A percentile compares a stretch with the other conserved stretches of the same genome.
phyloP scores from a whole-genome alignment of 2,113 vertebrate species.

The Varanus komodoensis region DNA sequence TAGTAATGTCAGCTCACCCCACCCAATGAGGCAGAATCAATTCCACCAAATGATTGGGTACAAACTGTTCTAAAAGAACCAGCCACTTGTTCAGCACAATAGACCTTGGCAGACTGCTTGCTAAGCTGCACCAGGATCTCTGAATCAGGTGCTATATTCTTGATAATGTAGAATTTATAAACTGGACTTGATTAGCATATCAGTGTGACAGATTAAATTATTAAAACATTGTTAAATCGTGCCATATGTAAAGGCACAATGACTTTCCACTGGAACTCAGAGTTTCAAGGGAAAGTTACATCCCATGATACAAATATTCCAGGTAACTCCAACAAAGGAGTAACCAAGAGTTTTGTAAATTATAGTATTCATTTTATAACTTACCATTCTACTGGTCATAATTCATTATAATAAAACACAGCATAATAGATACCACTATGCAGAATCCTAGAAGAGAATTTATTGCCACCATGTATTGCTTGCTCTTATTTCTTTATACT shows the following conservation, averaged over 20 bases:
- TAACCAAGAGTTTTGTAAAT: not conserved
- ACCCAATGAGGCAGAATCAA: not conserved
- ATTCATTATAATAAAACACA: constrained; percentile 4
- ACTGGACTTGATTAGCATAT: not conserved
- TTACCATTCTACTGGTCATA: not conserved
- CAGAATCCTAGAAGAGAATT: not conserved
- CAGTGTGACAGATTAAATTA: not conserved
- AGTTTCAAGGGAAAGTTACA: constrained; percentile 1
- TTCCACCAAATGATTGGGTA: not conserved
- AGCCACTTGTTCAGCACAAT: not conserved
- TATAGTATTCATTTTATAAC: not conserved
- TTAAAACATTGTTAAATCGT: not conserved
- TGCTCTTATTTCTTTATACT: constrained; percentile 53
- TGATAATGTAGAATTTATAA: not conserved
- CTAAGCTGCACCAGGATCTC: not conserved
- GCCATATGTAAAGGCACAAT: not conserved
- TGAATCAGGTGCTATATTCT: not conserved
- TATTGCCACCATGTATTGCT: constrained; percentile 16
- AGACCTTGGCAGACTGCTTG: not conserved
- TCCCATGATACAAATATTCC: not conserved
- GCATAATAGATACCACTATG: not conserved
- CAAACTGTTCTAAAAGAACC: not conserved
- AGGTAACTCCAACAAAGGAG: not conserved
- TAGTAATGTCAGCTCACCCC: not conserved
- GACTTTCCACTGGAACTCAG: not conserved